Conservation (phyloP, 2,888 invertebrate genomes). For the Sphaeridia pumilis region DNA sequence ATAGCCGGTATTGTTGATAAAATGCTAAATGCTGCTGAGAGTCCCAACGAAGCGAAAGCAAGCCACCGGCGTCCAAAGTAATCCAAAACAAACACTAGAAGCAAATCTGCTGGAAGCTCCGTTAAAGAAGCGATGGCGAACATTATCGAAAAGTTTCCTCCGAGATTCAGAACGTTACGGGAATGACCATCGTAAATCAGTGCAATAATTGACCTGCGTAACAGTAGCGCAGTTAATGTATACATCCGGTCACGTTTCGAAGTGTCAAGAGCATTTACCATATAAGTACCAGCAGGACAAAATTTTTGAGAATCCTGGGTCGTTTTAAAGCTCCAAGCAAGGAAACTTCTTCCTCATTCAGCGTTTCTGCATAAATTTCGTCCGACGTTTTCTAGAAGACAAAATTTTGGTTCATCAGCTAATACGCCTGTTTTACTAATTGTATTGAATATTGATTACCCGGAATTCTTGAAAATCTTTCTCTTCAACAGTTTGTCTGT, state of each 20-base stretch:
- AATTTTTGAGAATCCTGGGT: conserved; percentile 61
- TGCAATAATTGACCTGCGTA: conserved; percentile 64
- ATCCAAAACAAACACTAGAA: conserved; percentile 63
- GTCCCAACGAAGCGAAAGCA: conserved; percentile 67
- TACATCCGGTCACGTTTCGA: too few species aligned
- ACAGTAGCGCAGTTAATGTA: too few species aligned
- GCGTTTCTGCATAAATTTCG: conserved; percentile 25
- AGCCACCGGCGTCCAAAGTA: conserved; percentile 75
- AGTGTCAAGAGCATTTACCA: conserved; percentile 55
- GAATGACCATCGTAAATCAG: conserved; percentile 80
- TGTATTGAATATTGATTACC: conserved; percentile 41
- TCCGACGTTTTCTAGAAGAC: conserved; percentile 51
- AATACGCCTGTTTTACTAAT: background rate
- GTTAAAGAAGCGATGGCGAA: conserved; percentile 57
- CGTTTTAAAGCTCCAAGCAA: conserved; percentile 69
- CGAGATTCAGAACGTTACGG: conserved; percentile 63
- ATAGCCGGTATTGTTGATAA: conserved; percentile 61
- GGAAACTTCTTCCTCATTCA: conserved; percentile 52
- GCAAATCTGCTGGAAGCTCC: conserved; percentile 71
- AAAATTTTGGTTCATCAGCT: background rate
- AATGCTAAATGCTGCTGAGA: conserved; percentile 68
- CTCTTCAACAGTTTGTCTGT: conserved; percentile 60
- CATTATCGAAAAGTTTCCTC: conserved; percentile 8
- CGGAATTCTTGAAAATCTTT: conserved; percentile 61
- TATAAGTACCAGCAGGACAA: conserved; percentile 64